Conservation (phyloP, 2,113 vertebrate genomes). For the Pygathrix nemaeus region DNA sequence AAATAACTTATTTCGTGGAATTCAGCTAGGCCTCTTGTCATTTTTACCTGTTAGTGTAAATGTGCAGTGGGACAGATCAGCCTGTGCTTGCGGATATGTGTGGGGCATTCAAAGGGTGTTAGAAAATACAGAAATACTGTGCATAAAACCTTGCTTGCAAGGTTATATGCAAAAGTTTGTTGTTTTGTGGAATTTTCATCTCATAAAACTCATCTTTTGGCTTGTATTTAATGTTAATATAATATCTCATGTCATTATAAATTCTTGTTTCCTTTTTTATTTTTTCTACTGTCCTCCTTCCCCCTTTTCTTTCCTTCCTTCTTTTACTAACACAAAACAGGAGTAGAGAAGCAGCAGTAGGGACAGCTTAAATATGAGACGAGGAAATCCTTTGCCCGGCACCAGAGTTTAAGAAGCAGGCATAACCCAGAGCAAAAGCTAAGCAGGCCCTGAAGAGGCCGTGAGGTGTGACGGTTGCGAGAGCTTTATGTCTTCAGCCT, state of each 20-base stretch:
- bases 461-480: not conserved
- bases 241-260: not conserved
- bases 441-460: not conserved
- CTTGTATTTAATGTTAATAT: not conserved
- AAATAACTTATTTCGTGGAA: constrained; percentile 38
- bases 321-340: not conserved
- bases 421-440: not conserved
- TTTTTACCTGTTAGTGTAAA: constrained; percentile 24
- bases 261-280: not conserved
- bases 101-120: not conserved
- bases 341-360: not conserved
- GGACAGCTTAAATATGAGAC: not conserved
- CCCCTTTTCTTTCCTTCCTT: not conserved
- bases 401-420: not conserved
- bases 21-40: constrained; percentile 18
- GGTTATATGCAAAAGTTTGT: not conserved
- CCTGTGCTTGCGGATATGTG: not conserved
- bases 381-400: constrained; percentile 30
- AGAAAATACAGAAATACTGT: not conserved
- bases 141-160: not conserved
- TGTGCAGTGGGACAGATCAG: not conserved
- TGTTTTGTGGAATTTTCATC: constrained; percentile 1
- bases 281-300: not conserved
- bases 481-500: not conserved
- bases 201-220: constrained; percentile 37